A percentile compares a stretch with the other conserved stretches of the same genome.
These are phyloP conservation scores for Pogonognathellus flavescens DNA, from an alignment of 1,140 invertebrate species.

Conservation along the genomic window DNA sequence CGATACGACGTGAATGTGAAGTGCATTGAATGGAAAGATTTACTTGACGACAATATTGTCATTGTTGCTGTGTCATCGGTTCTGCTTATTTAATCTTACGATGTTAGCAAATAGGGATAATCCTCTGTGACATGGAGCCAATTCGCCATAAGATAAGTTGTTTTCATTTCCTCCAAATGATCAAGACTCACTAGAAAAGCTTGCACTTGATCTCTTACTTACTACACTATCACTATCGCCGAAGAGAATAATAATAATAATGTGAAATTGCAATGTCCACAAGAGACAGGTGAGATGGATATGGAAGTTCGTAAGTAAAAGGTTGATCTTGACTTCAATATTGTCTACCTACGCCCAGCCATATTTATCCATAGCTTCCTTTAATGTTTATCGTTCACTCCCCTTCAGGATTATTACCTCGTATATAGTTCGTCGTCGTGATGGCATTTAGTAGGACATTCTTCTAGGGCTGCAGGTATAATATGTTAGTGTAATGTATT, in stretches of 20 bases:
- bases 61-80: constrained; percentile 20
- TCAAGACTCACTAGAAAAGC: neutral
- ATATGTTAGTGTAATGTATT: too few species aligned
- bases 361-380: neutral
- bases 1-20: too few species aligned
- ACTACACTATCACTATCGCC: too few species aligned
- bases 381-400: constrained; percentile 30
- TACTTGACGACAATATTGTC: too few species aligned
- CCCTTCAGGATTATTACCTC: neutral
- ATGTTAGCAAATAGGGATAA: neutral
- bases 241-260: too few species aligned
- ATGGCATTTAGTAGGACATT: too few species aligned
- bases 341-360: constrained; percentile 7
- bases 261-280: constrained; percentile 12
- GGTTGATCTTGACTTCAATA: constrained; percentile 37
- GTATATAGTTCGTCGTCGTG: too few species aligned
- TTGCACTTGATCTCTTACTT: constrained; percentile 1
- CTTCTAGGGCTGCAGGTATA: too few species aligned
- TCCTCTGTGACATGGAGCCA: neutral
- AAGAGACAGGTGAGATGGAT: neutral
- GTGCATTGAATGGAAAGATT: too few species aligned
- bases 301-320: constrained; percentile 31
- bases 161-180: constrained; percentile 15
- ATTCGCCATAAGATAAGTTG: neutral
- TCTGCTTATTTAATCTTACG: constrained; percentile 7